Evolutionary conservation across 2,888 invertebrate genomes (phyloP), one percentile per base, ranked within the genome.

Genomic region (Perizoma flavofasciatum): DNA sequence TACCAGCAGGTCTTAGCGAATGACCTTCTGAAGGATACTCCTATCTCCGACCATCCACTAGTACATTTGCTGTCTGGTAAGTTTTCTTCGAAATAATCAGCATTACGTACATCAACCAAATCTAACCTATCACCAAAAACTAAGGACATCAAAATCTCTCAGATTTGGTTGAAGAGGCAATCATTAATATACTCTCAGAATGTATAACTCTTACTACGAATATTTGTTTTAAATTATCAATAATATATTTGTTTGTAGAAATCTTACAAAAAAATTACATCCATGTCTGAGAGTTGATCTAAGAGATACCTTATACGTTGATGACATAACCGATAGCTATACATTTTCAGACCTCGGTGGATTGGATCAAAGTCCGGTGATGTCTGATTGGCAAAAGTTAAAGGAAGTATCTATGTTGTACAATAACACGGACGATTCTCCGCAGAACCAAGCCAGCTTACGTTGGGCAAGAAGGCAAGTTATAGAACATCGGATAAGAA

Each of bases 371-470:
- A 95, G 95, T 45, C 97, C 98, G 77, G 94, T 98, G 70, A 92
- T 98, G 78, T 96, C 96, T 0, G 98, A 98, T 77, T 97, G 96
- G 94, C 96, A 96, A 74, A 94, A 97, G 61, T 83, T 98, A 43
- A 97, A 97, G 79, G 95, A 95, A 79, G 96, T 97, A 0, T 93
- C 94, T 0, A 92, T 93, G 82, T 86, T 94, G 48, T 93, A 94
- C 67, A 94, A 94, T 11, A 94, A 94, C 67, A 93, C 92, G n/a
- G 95, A 95, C 62, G 94, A 94, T 6, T 93, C 94, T 9, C 94
- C 95, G 0, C 95, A 96, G 72, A 93, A 95, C 9, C 96, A 96
- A 75, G 97, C 97, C 0, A 97, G 97, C 68, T 93, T 95, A 37
- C 95, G 96, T 69, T 91, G 96, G 77, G 95, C 96, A 0, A 92